phyloP scores from a whole-genome alignment of 2,113 vertebrate genomes.

The Trematomus loennbergii region DNA sequence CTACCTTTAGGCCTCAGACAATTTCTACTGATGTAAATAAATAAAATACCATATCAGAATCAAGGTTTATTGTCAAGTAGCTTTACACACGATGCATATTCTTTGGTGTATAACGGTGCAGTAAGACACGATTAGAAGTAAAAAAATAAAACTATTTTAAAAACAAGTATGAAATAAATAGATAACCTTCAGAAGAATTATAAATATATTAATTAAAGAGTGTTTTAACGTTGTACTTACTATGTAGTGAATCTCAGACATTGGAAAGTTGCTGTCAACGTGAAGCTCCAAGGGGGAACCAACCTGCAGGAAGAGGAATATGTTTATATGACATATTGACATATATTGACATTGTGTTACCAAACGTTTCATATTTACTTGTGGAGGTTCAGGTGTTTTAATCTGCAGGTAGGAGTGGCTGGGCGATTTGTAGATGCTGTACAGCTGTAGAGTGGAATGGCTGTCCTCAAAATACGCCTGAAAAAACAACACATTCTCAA shows the following conservation, averaged over 20 bases:
- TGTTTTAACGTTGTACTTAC: slow-evolving; percentile 72
- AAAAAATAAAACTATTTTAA: too few species aligned
- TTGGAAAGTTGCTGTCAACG: slow-evolving; percentile 83
- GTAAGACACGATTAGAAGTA: too few species aligned
- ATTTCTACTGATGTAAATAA: too few species aligned
- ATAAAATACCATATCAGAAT: too few species aligned
- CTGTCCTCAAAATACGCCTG: slow-evolving; percentile 73
- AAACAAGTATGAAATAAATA: too few species aligned
- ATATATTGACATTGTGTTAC: background rate
- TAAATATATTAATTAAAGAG: background rate
- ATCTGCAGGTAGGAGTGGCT: slow-evolving; percentile 88
- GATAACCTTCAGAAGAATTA: too few species aligned
- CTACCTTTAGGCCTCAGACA: too few species aligned
- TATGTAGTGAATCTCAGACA: slow-evolving; percentile 86
- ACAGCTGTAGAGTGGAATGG: slow-evolving; percentile 39
- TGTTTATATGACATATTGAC: too few species aligned
- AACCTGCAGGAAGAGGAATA: slow-evolving; percentile 78
- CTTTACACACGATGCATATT: too few species aligned
- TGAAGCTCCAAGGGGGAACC: slow-evolving; percentile 84
- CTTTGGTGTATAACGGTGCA: too few species aligned
- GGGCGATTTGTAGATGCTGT: slow-evolving; percentile 81
- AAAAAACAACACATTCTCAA: background rate
- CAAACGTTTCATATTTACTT: slow-evolving; percentile 78
- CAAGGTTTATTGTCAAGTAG: too few species aligned
- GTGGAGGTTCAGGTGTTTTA: slow-evolving; percentile 68